Evolutionary conservation across 2,797 vertebrate species (phyloP).

Genomic region (Anguilla megastoma): DNA sequence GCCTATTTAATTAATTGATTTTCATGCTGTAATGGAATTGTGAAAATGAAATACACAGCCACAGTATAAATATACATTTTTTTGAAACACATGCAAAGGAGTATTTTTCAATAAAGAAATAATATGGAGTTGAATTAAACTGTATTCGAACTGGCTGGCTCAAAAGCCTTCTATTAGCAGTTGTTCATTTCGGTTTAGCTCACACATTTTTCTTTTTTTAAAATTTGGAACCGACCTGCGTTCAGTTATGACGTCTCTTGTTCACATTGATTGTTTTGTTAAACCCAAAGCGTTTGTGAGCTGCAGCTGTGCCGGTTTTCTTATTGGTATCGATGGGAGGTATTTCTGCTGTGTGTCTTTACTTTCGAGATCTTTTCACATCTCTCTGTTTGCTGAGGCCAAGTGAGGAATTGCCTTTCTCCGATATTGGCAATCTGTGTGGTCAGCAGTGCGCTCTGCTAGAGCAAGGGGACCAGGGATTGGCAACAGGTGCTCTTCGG

Average conservation of each 20-base stretch:
- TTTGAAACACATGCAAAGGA: neutral
- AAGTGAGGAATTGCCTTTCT: neutral
- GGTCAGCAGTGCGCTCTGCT: neutral
- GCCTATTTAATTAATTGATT: neutral
- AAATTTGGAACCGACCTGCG: neutral
- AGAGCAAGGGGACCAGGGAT: neutral
- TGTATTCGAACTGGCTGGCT: constrained; percentile 11
- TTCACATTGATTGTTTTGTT: neutral
- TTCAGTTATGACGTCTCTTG: neutral
- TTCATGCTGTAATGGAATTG: constrained; percentile 11
- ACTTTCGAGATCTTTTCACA: neutral
- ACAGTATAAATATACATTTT: constrained; percentile 20
- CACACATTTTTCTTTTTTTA: neutral
- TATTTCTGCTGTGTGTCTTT: neutral
- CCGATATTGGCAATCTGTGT: neutral
- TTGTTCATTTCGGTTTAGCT: neutral
- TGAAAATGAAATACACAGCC: constrained; percentile 8
- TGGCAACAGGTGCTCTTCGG: neutral
- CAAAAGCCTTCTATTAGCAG: neutral
- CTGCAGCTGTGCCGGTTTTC: neutral
- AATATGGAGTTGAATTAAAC: constrained; percentile 24
- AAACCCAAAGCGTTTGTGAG: neutral
- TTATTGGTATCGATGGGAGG: neutral
- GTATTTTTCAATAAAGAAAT: constrained; percentile 23
- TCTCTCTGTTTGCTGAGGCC: neutral